Conservation (phyloP, 2,797 vertebrate genomes). For the Anableps anableps region DNA sequence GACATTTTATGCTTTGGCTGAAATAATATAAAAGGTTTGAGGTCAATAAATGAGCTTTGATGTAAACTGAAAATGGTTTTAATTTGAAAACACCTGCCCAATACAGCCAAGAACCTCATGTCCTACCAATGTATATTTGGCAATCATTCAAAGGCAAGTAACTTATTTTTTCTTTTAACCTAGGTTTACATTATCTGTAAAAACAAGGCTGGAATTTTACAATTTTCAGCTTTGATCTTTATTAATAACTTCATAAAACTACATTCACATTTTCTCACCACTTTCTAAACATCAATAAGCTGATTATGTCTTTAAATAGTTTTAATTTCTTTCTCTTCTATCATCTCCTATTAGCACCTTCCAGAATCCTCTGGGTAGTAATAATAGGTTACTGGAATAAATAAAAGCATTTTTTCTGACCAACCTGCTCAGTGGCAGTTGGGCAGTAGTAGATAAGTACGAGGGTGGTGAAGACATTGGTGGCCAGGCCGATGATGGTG, state of each 20-base stretch:
- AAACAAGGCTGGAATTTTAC: too few species aligned
- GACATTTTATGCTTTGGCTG: too few species aligned
- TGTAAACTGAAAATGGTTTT: too few species aligned
- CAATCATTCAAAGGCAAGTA: too few species aligned
- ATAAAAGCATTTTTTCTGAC: not conserved
- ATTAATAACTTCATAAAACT: not conserved
- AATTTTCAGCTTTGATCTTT: not conserved
- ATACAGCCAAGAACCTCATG: too few species aligned
- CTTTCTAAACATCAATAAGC: not conserved
- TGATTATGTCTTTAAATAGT: not conserved
- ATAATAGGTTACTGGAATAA: not conserved
- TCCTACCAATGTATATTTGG: too few species aligned
- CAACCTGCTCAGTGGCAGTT: conserved; percentile 95
- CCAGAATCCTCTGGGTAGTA: not conserved
- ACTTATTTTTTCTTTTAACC: too few species aligned
- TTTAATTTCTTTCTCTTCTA: not conserved
- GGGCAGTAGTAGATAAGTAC: conserved; percentile 95
- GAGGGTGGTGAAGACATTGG: conserved; percentile 95
- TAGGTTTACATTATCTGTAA: too few species aligned
- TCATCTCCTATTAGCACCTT: not conserved
- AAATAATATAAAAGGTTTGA: too few species aligned
- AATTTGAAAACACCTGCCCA: too few species aligned
- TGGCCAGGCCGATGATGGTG: conserved; percentile 92
- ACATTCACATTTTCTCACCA: not conserved
- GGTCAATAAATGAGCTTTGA: too few species aligned